Conservation (phyloP, 2,888 invertebrate species). For the Bruchidius siliquastri region DNA sequence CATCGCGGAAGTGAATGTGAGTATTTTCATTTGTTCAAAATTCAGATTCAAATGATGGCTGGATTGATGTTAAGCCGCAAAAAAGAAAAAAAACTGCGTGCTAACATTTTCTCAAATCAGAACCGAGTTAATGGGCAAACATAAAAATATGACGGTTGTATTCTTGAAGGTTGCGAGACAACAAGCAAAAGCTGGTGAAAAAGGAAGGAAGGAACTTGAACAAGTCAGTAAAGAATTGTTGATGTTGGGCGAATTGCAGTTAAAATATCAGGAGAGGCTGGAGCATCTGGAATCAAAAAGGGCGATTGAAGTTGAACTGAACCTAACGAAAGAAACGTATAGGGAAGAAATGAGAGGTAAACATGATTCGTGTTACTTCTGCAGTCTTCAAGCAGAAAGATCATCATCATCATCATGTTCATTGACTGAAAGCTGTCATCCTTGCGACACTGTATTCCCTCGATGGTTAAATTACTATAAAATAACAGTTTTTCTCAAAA, state of each 20-base stretch:
- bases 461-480: no score
- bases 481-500: no score
- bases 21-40: slow-evolving; percentile 3
- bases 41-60: background rate
- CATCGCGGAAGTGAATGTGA: slow-evolving; percentile 42
- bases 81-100: no score
- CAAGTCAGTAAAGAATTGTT: slow-evolving; percentile 54
- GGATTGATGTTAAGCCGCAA: no score
- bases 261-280: slow-evolving; percentile 53
- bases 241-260: slow-evolving; percentile 55
- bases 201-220: slow-evolving; percentile 52
- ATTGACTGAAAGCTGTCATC: no score
- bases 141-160: background rate
- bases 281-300: slow-evolving; percentile 47
- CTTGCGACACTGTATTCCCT: no score
- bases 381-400: no score
- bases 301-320: slow-evolving; percentile 49
- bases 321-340: slow-evolving; percentile 47
- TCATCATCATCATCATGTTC: no score
- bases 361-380: no score
- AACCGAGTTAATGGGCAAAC: no score
- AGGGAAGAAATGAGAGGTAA: slow-evolving; percentile 51
- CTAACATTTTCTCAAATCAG: no score
- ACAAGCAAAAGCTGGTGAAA: slow-evolving; percentile 47
- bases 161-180: slow-evolving; percentile 40